These are phyloP conservation scores for Luperina testacea DNA, from an alignment of 2,888 invertebrate species.

Conservation along the genomic window DNA sequence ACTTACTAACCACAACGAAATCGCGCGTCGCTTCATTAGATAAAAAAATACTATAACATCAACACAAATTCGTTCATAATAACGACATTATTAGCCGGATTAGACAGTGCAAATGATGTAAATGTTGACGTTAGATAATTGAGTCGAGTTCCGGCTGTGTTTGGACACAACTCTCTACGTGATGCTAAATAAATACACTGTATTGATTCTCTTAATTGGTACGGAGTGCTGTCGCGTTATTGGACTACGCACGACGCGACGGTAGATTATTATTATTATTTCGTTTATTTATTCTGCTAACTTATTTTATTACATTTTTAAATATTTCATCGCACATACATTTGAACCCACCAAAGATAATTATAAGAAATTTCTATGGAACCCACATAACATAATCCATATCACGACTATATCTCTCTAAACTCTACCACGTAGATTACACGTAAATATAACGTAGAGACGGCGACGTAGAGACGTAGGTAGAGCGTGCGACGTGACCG, in stretches of 20 bases:
- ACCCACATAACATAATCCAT: neutral
- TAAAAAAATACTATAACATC: neutral
- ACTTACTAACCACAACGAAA: neutral
- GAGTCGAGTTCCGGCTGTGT: slow-evolving; percentile 6
- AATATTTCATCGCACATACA: neutral
- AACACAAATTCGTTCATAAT: slow-evolving; percentile 2
- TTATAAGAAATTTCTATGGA: too few relatives aligned
- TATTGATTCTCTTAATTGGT: slow-evolving; percentile 41
- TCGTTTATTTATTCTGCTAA: too few relatives aligned
- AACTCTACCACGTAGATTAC: slow-evolving; percentile 23
- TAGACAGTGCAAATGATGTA: slow-evolving; percentile 13
- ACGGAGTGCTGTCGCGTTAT: neutral
- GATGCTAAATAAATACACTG: slow-evolving; percentile 20
- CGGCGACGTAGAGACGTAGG: slow-evolving; percentile 16
- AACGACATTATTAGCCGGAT: neutral
- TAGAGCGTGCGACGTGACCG: slow-evolving; percentile 32
- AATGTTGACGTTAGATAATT: slow-evolving; percentile 48
- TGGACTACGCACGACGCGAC: neutral
- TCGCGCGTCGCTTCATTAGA: neutral
- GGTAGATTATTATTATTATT: too few relatives aligned
- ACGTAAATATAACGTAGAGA: slow-evolving; percentile 47
- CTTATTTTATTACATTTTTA: too few relatives aligned
- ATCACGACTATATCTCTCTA: neutral
- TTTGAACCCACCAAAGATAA: neutral
- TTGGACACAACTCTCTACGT: slow-evolving; percentile 13